A percentile compares a stretch with the other conserved stretches of the same genome.
Evolutionary conservation across 2,113 vertebrate genomes (phyloP).

Genomic region (Struthidea cinerea): DNA sequence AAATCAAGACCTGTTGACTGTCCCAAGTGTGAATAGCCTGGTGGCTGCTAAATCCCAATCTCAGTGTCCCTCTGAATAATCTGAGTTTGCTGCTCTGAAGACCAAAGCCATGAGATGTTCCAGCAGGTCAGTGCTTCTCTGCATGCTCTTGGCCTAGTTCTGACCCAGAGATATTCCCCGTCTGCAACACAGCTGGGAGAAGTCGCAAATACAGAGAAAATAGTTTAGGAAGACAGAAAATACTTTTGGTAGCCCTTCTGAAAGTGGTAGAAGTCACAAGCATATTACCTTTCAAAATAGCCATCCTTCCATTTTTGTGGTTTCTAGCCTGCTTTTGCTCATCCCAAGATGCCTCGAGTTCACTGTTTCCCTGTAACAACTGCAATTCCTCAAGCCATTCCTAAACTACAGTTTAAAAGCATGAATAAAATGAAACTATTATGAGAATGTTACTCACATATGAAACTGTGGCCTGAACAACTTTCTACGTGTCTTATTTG

Average conservation of each 20-base stretch:
- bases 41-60: not conserved
- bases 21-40: not conserved
- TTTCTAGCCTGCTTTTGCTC: not conserved
- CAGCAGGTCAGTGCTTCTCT: not conserved
- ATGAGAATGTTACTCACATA: not conserved
- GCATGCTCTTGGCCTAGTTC: not conserved
- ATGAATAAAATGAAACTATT: not conserved
- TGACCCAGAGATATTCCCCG: not conserved
- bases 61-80: not conserved
- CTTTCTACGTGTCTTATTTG: slow-evolving; percentile 13
- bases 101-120: not conserved
- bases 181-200: not conserved
- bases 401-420: not conserved
- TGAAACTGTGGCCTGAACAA: not conserved
- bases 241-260: not conserved
- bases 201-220: not conserved
- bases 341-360: not conserved
- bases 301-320: not conserved
- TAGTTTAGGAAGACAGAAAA: not conserved
- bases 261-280: not conserved
- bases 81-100: not conserved
- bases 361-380: not conserved
- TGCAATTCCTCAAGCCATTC: not conserved
- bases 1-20: not conserved
- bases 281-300: not conserved